Conservation (phyloP, 1,140 invertebrate species). For the Penaeus vannamei region DNA sequence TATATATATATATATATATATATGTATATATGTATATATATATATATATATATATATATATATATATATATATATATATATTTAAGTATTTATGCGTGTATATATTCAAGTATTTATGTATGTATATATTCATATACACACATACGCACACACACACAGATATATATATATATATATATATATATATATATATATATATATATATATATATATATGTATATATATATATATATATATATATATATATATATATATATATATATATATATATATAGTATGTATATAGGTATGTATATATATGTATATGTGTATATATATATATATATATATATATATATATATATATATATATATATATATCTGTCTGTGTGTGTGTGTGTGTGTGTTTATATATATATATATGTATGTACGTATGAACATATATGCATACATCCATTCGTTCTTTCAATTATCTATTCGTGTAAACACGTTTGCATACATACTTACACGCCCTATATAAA, state of each 20-base stretch:
- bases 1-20: background rate
- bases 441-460: no score
- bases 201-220: constrained; percentile 30
- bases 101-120: background rate
- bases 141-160: background rate
- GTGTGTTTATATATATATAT: no score
- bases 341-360: no score
- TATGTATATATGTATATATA: constrained; percentile 23
- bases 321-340: no score
- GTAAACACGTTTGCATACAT: no score
- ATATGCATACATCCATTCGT: background rate
- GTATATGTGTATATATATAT: no score
- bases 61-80: constrained; percentile 5
- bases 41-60: constrained; percentile 55
- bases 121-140: constrained; percentile 6
- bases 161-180: constrained; percentile 26
- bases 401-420: constrained; percentile 5
- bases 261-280: no score
- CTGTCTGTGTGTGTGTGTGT: no score
- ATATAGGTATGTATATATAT: no score
- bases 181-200: constrained; percentile 33
- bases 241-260: no score
- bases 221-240: background rate
- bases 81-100: background rate
- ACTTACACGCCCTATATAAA: no score